phyloP scores from a whole-genome alignment of 2,113 vertebrate genomes.

The Lichenostomus cassidix region DNA sequence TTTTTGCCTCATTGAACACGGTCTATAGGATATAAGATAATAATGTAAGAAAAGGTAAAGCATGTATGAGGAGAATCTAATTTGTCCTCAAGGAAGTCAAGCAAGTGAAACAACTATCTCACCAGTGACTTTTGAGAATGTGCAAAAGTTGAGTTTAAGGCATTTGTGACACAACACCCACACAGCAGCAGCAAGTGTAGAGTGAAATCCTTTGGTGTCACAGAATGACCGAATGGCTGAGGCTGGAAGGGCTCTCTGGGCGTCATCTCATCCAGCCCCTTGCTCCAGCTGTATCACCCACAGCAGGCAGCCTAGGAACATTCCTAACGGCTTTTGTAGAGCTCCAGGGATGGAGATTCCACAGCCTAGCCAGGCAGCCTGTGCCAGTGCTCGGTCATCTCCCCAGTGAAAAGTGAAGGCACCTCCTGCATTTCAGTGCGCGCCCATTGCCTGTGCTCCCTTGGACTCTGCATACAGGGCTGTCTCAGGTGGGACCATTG shows the following conservation, averaged over 20 bases:
- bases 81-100: neutral
- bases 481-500: neutral
- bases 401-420: too few relatives aligned
- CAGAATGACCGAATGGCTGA: neutral
- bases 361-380: neutral
- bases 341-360: neutral
- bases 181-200: neutral
- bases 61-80: neutral
- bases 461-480: neutral
- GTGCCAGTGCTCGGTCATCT: accelerated
- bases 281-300: neutral
- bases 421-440: neutral
- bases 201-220: neutral
- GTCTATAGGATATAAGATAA: neutral
- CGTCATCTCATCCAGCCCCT: neutral
- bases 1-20: neutral
- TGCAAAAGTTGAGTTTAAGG: neutral
- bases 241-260: neutral
- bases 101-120: neutral
- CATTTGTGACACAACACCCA: neutral
- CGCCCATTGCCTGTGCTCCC: neutral
- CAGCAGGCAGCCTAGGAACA: neutral
- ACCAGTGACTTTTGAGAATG: neutral
- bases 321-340: neutral
- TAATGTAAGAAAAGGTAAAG: neutral